Conservation (phyloP, 2,113 vertebrate genomes). For the Penelope pileata region DNA sequence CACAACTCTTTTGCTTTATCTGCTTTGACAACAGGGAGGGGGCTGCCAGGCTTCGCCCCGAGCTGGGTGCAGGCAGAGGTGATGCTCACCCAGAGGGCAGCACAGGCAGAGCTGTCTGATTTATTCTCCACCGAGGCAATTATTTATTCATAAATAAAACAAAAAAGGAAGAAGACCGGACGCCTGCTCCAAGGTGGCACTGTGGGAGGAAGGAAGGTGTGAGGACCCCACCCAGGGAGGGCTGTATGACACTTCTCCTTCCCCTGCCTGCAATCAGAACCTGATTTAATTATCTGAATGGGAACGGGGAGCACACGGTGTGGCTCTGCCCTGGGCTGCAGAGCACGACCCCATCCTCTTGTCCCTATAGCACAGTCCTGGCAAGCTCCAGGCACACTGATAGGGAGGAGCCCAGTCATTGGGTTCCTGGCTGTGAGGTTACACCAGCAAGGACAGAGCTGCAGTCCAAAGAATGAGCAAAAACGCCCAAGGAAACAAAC, state of each 20-base stretch:
- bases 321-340: neutral
- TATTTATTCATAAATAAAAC: conserved; percentile 59
- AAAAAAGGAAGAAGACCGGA: neutral
- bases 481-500: neutral
- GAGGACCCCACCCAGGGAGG: neutral
- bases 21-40: neutral
- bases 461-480: neutral
- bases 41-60: neutral
- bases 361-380: neutral
- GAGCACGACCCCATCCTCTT: neutral
- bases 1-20: neutral
- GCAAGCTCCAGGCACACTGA: neutral
- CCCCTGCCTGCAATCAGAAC: neutral
- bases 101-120: neutral
- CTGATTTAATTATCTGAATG: conserved; percentile 33
- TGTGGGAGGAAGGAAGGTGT: conserved; percentile 30
- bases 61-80: neutral
- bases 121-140: neutral
- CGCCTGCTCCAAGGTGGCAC: conserved; percentile 8
- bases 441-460: neutral
- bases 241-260: neutral
- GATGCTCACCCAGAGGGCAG: neutral
- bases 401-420: accelerated
- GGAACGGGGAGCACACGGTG: accelerated
- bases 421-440: neutral